Evolutionary conservation across 2,888 invertebrate genomes (phyloP), one percentile per base, ranked within the genome.

Genomic region (Eupeodes latifasciatus): DNA sequence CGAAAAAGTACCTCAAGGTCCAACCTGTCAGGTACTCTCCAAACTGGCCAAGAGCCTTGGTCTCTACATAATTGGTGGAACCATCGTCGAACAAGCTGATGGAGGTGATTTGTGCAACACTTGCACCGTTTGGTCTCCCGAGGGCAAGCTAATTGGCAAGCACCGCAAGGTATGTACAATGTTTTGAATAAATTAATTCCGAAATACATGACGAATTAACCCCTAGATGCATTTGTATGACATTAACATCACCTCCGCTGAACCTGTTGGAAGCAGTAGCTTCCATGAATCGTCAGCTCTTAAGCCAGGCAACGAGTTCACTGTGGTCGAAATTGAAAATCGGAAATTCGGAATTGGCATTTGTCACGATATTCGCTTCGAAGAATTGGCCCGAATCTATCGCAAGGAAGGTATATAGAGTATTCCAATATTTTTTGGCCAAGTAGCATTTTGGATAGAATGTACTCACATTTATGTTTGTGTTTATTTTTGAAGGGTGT

Each of bases 321-420:
- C 96, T 0, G 96, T 95, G 0, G 97, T 99, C 91, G 95, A 96
- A 64, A 96, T 96, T 76, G 95, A 95, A 61, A 95, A 95, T 10
- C 93, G 95, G 27, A 97, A 96, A 94, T 94, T 99, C 79, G 99
- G 99, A 0, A 91, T 99, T 62, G 99, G 98, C n/a, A 98, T 99
- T 91, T 99, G 99, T 92, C 99, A 99, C 92, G 99, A 99, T 92
- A 94, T 99, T 81, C 94, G 99, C 62, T 99, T 99, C 94, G 96
- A 96, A 78, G 98, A 99, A 94, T 94, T 99, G 94, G 97, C 98
- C 0, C 95, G 96, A 86, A 91, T 96, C 14, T 96, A 97, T 94
- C 94, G 96, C 2, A 94, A 95, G 66, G 91, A 94, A 92, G 95
- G 95, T 66, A 27, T 27, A 27, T 27, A 66, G 12, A 7, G 14